These are phyloP conservation scores for Brachirus orientalis DNA, from an alignment of 2,113 vertebrate species.

Conservation along the genomic window DNA sequence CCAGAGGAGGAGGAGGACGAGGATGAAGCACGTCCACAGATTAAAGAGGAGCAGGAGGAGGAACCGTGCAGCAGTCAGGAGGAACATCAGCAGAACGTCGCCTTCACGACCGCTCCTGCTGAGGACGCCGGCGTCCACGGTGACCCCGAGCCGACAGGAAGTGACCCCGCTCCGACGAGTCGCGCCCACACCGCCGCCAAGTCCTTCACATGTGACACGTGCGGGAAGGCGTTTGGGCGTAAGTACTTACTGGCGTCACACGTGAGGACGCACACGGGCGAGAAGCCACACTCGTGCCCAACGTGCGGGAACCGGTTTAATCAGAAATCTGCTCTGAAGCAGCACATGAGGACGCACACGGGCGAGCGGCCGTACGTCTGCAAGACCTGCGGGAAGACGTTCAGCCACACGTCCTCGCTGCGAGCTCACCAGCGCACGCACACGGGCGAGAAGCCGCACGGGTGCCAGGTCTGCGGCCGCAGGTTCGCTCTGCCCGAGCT, in stretches of 20 bases:
- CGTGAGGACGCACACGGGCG: slow-evolving; percentile 1
- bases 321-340: neutral
- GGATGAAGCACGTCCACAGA: neutral
- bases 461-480: neutral
- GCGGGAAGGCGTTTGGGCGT: neutral
- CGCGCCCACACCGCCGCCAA: no score
- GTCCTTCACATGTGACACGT: slow-evolving; percentile 1
- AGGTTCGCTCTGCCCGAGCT: neutral
- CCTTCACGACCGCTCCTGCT: no score
- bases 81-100: neutral
- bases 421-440: neutral
- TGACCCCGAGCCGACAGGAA: neutral
- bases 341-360: neutral
- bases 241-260: neutral
- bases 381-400: neutral
- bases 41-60: neutral
- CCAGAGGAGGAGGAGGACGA: neutral
- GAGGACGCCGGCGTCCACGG: neutral
- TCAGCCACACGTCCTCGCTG: neutral
- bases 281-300: neutral
- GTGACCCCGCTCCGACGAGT: neutral
- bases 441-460: neutral
- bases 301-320: neutral
- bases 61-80: no score
- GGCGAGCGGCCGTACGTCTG: neutral